Evolutionary conservation across 2,797 vertebrate species (phyloP), one percentile per base, ranked within the genome.

Genomic region (Hypotaenidia philippensis): DNA sequence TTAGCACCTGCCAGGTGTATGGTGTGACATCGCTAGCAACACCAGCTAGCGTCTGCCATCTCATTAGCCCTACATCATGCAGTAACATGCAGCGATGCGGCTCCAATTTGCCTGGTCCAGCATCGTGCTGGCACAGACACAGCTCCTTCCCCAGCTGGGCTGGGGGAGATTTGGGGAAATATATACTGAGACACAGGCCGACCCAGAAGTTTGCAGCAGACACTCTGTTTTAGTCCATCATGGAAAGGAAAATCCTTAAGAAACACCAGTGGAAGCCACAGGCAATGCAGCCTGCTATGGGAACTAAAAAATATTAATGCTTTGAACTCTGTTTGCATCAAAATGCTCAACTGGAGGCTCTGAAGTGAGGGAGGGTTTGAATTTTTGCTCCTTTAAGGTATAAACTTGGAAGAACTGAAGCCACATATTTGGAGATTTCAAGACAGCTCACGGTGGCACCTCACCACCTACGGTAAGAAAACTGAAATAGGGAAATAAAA

Each of bases 41-140:
- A n/a, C 14, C 23, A 41, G 61, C 38, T 26, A 19, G 40, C n/a
- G 66, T 31, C n/a, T 31, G 34, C 36, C 53, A 32, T 11, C n/a
- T 59, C 18, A 3, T 25, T 29, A 68, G 29, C 2, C 1, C 57
- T 27, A 19, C 1, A 0, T 17, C 36, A 56, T 2, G 13, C 4
- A 21, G 41, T 44, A 44, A 19, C 41, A 44, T 44, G 18, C 45
- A 16, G n/a, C 1, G 6, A 47, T 0, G 11, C 1, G 1, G 60
- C 44, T 76, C 31, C 22, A 20, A 2, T 47, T 44, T 61, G 77
- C 25, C n/a, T n/a, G 13, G 15, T 68, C 56, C 80, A 89, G 57
- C 36, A 36, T 9, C 13, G 6, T 36, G 71, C 32, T 69, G 63
- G 34, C 56, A 25, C 1, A 3, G 41, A 36, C 40, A 6, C 41